Evolutionary conservation across 2,113 vertebrate genomes (phyloP), one percentile per base, ranked within the genome.

Genomic region (Diphyllodes magnificus): DNA sequence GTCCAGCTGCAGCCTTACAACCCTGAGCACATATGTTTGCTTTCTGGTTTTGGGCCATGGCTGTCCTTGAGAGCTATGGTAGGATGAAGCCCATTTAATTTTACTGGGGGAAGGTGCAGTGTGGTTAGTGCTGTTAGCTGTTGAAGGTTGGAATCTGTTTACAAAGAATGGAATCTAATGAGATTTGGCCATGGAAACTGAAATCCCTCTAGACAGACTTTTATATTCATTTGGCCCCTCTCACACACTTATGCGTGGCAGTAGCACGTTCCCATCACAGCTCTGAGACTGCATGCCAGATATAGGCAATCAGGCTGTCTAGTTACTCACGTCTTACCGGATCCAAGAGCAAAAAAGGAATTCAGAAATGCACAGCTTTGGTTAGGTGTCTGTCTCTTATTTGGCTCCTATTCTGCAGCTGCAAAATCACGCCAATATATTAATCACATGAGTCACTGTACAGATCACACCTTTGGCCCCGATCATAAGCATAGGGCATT

Each of bases 221-320:
- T 70, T 73, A 7, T 51, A 65, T 59, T 75, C 39, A 21, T 78
- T 96, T 91, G 78, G 49, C 25, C 57, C 13, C 9, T 60, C 40
- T 82, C 35, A 60, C n/a, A 68, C 8, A 6, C 39, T 44, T 44
- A 4, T 0, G 1, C 9, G 3, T 64, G 65, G 59, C 3, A 18
- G 40, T 49, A 92, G 33, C 86, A 42, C 33, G 13, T 82, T 96
- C n/a, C 54, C 44, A 72, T 49, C 49, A 33, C 37, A 75, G 37
- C 15, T 54, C 17, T 20, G 39, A 75, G 40, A 27, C 61, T 51
- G 10, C 10, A 11, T 56, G 12, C 44, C 63, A 80, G 53, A 60
- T 27, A 64, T 3, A 66, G 44, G 49, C 71, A 79, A 60, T 71
- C 49, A 76, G 28, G 9, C 53, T 59, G 13, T 68, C 61, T 76